Percentiles rank a stretch among this genome's conserved stretches.
phyloP scores from a whole-genome alignment of 1,140 invertebrate species.

The Neotoxoptera formosana region DNA sequence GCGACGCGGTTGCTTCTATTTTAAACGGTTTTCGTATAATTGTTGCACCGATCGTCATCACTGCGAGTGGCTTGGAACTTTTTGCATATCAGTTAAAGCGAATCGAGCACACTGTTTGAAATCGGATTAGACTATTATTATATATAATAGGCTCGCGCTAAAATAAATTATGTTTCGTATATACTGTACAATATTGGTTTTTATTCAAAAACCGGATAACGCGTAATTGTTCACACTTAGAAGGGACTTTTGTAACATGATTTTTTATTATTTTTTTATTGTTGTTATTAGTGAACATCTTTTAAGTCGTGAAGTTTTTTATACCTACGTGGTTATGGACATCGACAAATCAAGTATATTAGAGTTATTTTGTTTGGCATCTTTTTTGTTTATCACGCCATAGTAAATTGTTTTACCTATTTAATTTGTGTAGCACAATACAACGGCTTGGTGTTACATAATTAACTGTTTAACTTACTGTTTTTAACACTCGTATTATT shows the following conservation, averaged over 20 bases:
- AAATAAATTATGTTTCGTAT: neutral
- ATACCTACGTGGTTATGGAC: too few relatives aligned
- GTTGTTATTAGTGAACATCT: too few relatives aligned
- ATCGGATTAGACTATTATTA: neutral
- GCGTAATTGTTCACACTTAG: too few relatives aligned
- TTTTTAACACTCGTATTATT: neutral
- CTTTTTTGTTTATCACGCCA: too few relatives aligned
- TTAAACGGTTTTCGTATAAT: neutral
- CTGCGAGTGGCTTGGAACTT: neutral
- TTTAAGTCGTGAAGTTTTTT: too few relatives aligned
- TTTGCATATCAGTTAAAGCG: neutral
- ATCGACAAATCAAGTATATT: too few relatives aligned
- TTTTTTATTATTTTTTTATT: too few relatives aligned
- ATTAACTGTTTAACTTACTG: neutral
- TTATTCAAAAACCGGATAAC: neutral
- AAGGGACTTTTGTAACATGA: too few relatives aligned
- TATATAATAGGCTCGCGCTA: fast-evolving
- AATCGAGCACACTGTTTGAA: neutral
- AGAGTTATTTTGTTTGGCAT: too few relatives aligned
- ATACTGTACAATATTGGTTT: neutral
- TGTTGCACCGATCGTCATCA: neutral
- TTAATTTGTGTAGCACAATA: too few relatives aligned
- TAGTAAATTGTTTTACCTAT: too few relatives aligned
- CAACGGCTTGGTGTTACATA: too few relatives aligned
- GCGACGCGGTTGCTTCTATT: neutral